Percentiles rank a stretch among this genome's conserved stretches.
Evolutionary conservation across 2,888 invertebrate species (phyloP).

Genomic region (Drosophila paranaensis): DNA sequence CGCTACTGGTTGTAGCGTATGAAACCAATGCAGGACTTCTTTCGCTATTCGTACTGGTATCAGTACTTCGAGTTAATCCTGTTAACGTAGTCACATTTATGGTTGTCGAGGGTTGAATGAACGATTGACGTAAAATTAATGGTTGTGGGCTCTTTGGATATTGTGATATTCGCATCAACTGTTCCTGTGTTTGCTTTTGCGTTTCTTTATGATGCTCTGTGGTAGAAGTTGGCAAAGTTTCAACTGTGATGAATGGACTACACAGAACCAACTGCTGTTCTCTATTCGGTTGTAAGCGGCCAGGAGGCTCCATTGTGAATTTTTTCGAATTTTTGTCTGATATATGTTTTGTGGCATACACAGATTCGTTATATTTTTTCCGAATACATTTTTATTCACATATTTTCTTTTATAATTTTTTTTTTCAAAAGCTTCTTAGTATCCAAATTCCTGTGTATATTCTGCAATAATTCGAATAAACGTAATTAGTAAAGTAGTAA

Average conservation of each 20-base stretch:
- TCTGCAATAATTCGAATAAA: neutral
- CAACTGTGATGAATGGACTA: constrained; percentile 17
- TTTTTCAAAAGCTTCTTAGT: neutral
- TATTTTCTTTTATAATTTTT: neutral
- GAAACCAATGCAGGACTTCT: constrained; percentile 69
- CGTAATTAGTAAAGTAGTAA: no score
- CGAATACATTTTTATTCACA: neutral
- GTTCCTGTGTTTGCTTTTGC: constrained; percentile 23
- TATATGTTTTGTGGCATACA: neutral
- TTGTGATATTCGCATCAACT: constrained; percentile 39
- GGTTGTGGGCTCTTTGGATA: constrained; percentile 54
- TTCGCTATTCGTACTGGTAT: constrained; percentile 37
- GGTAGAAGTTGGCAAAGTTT: constrained; percentile 7
- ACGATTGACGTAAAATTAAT: constrained; percentile 19
- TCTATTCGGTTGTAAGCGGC: constrained; percentile 82
- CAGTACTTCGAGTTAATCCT: constrained; percentile 30
- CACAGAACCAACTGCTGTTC: constrained; percentile 80
- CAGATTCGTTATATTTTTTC: no score
- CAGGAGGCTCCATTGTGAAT: constrained; percentile 84
- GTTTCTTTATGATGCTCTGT: neutral
- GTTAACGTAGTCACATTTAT: constrained; percentile 9
- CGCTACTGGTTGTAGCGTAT: constrained; percentile 72
- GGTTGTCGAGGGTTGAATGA: constrained; percentile 19
- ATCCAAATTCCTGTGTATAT: neutral
- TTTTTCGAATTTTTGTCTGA: constrained; percentile 32